Evolutionary conservation across 2,797 vertebrate species (phyloP).

Genomic region (Miichthys miiuy): DNA sequence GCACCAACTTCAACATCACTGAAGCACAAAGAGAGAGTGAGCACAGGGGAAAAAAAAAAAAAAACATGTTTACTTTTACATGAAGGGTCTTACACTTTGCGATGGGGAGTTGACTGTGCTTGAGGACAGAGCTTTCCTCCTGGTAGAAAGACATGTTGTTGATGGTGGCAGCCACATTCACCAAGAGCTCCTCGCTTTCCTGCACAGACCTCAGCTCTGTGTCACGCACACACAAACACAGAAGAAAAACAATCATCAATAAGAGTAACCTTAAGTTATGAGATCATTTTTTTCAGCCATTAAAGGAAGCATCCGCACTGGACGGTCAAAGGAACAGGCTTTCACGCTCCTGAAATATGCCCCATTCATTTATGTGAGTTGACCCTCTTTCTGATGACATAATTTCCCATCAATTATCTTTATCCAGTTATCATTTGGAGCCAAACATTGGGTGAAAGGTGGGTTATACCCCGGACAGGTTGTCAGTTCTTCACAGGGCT

Average conservation of each 20-base stretch:
- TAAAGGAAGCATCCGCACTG: slow-evolving; percentile 32
- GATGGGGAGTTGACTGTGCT: slow-evolving; percentile 81
- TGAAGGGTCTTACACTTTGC: slow-evolving; percentile 84
- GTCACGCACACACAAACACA: slow-evolving; percentile 36
- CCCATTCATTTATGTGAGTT: background rate
- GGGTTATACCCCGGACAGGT: too few relatives aligned
- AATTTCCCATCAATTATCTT: too few relatives aligned
- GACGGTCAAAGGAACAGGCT: background rate
- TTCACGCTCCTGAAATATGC: background rate
- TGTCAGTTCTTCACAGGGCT: too few relatives aligned
- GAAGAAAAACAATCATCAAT: background rate
- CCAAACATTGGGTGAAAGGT: too few relatives aligned
- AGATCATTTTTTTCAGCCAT: slow-evolving; percentile 1
- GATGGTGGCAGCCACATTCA: slow-evolving; percentile 89
- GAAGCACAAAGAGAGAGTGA: background rate
- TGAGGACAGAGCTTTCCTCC: slow-evolving; percentile 84
- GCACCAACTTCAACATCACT: slow-evolving; percentile 92
- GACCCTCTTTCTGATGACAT: background rate
- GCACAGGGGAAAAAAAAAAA: too few relatives aligned
- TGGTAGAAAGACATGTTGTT: slow-evolving; percentile 96
- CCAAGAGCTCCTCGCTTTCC: slow-evolving; percentile 91
- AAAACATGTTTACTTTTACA: background rate
- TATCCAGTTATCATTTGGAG: too few relatives aligned
- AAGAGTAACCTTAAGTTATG: background rate
- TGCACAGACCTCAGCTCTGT: slow-evolving; percentile 89